Evolutionary conservation across 2,797 vertebrate species (phyloP).

Genomic region (Onychomys arenicola): DNA sequence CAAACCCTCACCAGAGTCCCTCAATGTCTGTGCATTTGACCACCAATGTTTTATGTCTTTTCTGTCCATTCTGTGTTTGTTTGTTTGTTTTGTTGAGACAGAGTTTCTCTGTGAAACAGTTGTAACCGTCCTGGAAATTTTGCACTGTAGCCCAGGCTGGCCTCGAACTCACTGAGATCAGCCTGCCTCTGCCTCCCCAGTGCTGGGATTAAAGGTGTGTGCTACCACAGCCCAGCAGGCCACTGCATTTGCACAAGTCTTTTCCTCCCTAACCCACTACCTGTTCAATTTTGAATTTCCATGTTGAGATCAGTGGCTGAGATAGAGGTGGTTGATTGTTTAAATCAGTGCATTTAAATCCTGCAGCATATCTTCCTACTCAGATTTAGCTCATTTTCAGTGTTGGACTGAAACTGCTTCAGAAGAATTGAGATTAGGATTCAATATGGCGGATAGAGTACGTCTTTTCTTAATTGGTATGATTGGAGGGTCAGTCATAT

Average conservation of each 20-base stretch:
- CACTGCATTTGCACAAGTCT: neutral
- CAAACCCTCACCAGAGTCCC: neutral
- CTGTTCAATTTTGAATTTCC: constrained; percentile 19
- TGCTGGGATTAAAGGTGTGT: too few relatives aligned
- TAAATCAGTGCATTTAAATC: neutral
- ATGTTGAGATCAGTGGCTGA: neutral
- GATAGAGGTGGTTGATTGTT: neutral
- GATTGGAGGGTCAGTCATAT: neutral
- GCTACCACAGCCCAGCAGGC: neutral
- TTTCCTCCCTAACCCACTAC: neutral
- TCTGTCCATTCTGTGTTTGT: neutral
- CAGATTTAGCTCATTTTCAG: neutral
- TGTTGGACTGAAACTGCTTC: constrained; percentile 28
- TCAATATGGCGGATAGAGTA: neutral
- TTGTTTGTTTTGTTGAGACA: too few relatives aligned
- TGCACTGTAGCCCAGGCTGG: too few relatives aligned
- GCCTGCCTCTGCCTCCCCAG: too few relatives aligned
- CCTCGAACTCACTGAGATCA: too few relatives aligned
- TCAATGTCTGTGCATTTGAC: neutral
- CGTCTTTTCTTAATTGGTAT: constrained; percentile 26
- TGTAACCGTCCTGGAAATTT: too few relatives aligned
- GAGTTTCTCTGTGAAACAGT: too few relatives aligned
- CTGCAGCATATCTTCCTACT: neutral
- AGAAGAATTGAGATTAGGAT: constrained; percentile 44
- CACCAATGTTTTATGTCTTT: neutral